A percentile compares a stretch with the other conserved stretches of the same genome.
Conservation (phyloP, 2,797 vertebrate genomes). For the Rachycentron canadum region DNA sequence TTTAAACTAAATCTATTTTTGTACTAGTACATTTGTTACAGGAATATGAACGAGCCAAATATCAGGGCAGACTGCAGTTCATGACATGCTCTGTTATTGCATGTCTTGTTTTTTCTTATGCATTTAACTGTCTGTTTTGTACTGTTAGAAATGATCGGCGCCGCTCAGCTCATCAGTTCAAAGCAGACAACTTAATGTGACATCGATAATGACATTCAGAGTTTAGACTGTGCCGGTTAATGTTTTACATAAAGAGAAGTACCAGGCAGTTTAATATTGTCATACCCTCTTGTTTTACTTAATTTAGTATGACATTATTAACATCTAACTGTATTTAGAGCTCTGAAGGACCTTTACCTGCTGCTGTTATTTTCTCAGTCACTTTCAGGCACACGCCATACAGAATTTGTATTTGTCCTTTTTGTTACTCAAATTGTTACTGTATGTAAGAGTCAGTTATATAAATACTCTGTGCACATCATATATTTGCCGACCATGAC, state of each 20-base stretch:
- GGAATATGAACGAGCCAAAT: constrained; percentile 53
- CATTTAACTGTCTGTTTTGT: constrained; percentile 42
- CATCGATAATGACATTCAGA: constrained; percentile 45
- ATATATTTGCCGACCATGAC: constrained; percentile 53
- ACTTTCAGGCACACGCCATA: constrained; percentile 52
- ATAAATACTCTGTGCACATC: constrained; percentile 54
- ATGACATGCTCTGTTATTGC: constrained; percentile 36
- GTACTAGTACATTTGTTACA: constrained; percentile 79
- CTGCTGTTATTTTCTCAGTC: constrained; percentile 74
- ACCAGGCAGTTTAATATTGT: constrained; percentile 42
- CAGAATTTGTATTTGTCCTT: constrained; percentile 42
- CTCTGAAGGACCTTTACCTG: constrained; percentile 70
- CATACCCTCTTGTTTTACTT: constrained; percentile 31
- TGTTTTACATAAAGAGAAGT: constrained; percentile 54
- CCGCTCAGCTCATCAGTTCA: constrained; percentile 27
- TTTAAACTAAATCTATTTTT: constrained; percentile 94
- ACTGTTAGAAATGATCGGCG: constrained; percentile 16
- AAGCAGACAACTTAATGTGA: constrained; percentile 23
- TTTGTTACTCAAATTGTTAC: constrained; percentile 47
- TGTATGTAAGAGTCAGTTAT: constrained; percentile 54
- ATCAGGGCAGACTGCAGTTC: constrained; percentile 55
- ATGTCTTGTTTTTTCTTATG: constrained; percentile 26
- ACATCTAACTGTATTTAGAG: constrained; percentile 44
- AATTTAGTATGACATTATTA: constrained; percentile 39
- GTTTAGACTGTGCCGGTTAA: constrained; percentile 49